phyloP scores from a whole-genome alignment of 2,113 vertebrate species.

The Megaceryle torquata region DNA sequence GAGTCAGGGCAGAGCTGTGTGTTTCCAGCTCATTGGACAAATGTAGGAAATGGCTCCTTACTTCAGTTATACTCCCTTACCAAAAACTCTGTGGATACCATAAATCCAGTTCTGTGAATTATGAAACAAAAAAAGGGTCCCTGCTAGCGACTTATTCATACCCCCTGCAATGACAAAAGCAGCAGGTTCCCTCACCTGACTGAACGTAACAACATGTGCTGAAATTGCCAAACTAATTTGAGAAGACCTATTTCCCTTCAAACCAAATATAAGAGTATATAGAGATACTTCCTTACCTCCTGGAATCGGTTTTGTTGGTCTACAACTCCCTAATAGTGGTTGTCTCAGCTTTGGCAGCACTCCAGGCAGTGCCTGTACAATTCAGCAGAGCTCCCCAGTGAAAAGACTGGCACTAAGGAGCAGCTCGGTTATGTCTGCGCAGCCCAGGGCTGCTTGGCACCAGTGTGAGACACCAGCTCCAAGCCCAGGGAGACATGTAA shows the following conservation, averaged over 20 bases:
- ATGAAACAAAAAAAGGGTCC: background rate
- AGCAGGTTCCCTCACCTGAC: background rate
- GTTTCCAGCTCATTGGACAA: background rate
- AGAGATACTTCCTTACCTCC: background rate
- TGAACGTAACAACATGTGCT: background rate
- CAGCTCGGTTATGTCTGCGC: rapidly evolving
- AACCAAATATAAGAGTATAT: background rate
- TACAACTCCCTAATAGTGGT: rapidly evolving
- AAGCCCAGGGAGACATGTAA: too few species aligned
- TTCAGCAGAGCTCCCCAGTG: rapidly evolving
- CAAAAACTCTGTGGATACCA: background rate
- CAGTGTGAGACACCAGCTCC: rapidly evolving
- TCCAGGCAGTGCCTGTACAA: rapidly evolving
- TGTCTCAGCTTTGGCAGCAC: background rate
- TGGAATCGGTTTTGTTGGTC: background rate
- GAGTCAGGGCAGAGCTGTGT: background rate
- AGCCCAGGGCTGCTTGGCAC: background rate
- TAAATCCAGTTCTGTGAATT: background rate
- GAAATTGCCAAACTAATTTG: background rate
- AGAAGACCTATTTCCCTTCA: background rate
- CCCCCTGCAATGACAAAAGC: background rate
- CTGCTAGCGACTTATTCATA: background rate
- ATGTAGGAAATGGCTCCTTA: background rate
- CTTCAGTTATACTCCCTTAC: background rate
- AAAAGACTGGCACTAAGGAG: background rate